phyloP scores from a whole-genome alignment of 2,113 vertebrate species.

The Spheniscus mendiculus region DNA sequence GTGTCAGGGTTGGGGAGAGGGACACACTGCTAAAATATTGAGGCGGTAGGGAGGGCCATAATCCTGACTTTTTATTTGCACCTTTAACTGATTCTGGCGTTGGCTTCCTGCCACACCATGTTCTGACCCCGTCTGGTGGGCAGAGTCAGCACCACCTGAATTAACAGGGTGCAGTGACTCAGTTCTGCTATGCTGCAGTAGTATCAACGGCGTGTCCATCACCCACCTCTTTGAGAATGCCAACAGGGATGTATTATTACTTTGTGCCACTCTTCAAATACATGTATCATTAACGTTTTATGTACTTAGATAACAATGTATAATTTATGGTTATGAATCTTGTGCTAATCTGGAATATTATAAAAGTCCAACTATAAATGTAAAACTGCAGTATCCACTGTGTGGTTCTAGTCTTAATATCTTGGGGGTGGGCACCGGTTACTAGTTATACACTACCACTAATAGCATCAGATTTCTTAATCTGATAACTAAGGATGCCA shows the following conservation, averaged over 20 bases:
- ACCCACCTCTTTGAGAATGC: constrained; percentile 45
- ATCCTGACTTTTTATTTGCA: constrained; percentile 47
- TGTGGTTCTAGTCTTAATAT: constrained; percentile 77
- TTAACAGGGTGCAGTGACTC: not conserved
- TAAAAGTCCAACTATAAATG: constrained; percentile 81
- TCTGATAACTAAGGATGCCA: not conserved
- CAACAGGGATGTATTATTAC: constrained; percentile 45
- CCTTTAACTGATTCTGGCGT: constrained; percentile 37
- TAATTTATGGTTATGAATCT: constrained; percentile 85
- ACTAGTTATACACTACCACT: not conserved
- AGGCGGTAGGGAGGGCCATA: not conserved
- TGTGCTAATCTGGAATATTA: constrained; percentile 83
- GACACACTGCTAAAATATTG: not conserved
- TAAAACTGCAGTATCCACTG: constrained; percentile 79
- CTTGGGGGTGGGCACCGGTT: not conserved
- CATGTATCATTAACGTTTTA: constrained; percentile 75
- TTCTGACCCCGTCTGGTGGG: constrained; percentile 9
- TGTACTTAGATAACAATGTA: constrained; percentile 81
- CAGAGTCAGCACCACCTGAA: not conserved
- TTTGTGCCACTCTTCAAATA: constrained; percentile 74
- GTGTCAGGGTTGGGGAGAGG: not conserved
- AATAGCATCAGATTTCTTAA: not conserved
- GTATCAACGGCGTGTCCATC: not conserved
- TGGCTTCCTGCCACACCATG: not conserved
- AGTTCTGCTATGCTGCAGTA: constrained; percentile 6